Base-by-base conservation (phyloP, 2,888 invertebrate genomes). In the Tridacna gigas region DNA sequence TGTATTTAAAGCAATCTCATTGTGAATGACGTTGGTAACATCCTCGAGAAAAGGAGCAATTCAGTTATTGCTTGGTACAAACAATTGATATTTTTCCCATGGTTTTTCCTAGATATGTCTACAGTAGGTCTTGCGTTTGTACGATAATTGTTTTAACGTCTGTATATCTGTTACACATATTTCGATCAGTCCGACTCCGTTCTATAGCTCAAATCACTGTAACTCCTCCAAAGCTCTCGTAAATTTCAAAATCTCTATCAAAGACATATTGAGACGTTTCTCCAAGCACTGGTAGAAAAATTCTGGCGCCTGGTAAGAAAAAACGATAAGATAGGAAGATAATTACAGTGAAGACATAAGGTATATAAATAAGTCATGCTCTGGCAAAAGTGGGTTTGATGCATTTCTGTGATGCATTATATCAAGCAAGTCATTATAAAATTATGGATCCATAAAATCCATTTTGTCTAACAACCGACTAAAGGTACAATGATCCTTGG, bases 231-330 rank as follows among this genome's bases (percentile, higher is more conserved):
- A 85, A 12, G 93, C 93, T 25, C 92, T 89, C 12, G 92, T 91
- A 80, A 93, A 91, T 67, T 90, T 89, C 48, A 93, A 88, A 45
- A 92, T 91, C 81, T 93, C 93, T 71, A 92, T 89, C 3, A 93
- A 81, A 18, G 90, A 89, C 91, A 93, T 91, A 45, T 90, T 90
- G 56, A 93, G 83, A 47, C 90, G 86, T 76, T 90, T 90, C 79
- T 93, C 92, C 77, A 93, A 81, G 65, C 91, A 91, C 75, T 91
- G 90, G 86, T 91, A 92, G 89, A 92, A 93, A 74, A 90, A 93
- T 71, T 93, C 93, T 5, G 93, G 93, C 15, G 93, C 93, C 92
- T 93, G 90, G 37, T 89, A 87, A 60, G 61, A 60, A 66, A 37
- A 37, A 37, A 37, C 2, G 7, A 37, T 4, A 37, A 37, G 37